Evolutionary conservation across 2,888 invertebrate species (phyloP), one percentile per base, ranked within the genome.

Genomic region (Melitaea athalia): DNA sequence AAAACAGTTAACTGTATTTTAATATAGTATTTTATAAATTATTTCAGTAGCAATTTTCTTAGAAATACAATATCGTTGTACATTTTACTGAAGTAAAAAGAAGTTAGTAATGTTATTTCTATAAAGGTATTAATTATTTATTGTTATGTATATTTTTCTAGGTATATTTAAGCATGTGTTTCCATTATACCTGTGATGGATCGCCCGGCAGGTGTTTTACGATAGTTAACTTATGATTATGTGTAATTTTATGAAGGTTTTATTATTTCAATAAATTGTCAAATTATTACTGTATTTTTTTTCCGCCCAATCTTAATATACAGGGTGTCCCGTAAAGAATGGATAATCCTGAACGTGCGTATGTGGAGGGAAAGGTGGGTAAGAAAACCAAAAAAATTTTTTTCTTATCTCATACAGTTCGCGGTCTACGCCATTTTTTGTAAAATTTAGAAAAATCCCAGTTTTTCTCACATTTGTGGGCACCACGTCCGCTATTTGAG

Each of bases 221-320:
- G 65, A 66, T 68, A 59, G 64, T 61, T 69, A 65, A 67, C 47
- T 62, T 69, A 57, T 68, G 55, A 65, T 67, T 64, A 63, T 68
- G 57, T 75, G 67, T 73, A 67, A 68, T 72, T 72, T 70, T 72
- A 73, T 72, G 68, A 70, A 68, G 67, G 66, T 65, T 72, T 62
- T 74, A 75, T 71, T 71, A 71, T 70, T 71, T 66, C 64, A 73
- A 71, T 75, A 74, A 75, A 74, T 52, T 70, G 60, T 75, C 64
- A 57, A 63, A 55, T 55, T 63, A 52, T n/a, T 65, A 47, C 55
- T 60, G 53, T 71, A 69, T 72, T 59, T 59, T 71, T 61, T 3
- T 49, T n/a, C n/a, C n/a, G 4, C 43, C 12, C n/a, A 17, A 47
- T 12, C 12, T 14, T 24, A 42, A 42, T 15, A 57, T n/a, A n/a